Evolutionary conservation across 2,113 vertebrate genomes (phyloP), one percentile per base, ranked within the genome.

Genomic region (Pelobates fuscus): DNA sequence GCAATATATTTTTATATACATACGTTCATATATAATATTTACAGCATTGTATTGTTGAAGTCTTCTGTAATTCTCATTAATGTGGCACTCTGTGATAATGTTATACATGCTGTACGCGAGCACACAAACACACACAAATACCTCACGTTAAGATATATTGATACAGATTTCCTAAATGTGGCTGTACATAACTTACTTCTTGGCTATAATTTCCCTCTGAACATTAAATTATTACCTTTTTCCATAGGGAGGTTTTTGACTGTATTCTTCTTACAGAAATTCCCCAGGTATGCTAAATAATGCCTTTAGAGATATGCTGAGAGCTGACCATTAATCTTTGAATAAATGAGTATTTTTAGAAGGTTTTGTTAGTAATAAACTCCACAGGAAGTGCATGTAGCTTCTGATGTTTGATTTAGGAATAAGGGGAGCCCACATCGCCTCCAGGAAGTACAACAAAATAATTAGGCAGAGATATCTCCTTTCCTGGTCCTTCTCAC

Each of bases 401-500:
- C 25, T n/a, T 62, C 61, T 41, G 29, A 27, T 73, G 71, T 59
- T 27, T 67, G 52, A 44, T 27, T 29, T 54, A 30, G 26, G 18
- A 27, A 24, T 66, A 32, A 59, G 77, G 26, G 69, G 12, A 57
- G 3, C 2, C 55, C 2, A 0, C 8, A 37, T 30, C 1, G 3
- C 12, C 67, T 8, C 30, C 60, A 77, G n/a, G 44, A 71, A 76
- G 1, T 74, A 0, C 23, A 27, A n/a, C 65, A 71, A 80, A 69
- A 57, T 25, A 4, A 0, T 72, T 64, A 75, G 43, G 74, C 78
- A 82, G 79, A 65, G 37, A 1, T 55, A 18, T n/a, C 12, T 37
- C 23, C 25, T 0, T 29, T 68, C 20, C 65, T 60, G 12, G 2
- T 32, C 1, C 2, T 27, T 75, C 71, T 43, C 26, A 64, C 49